phyloP scores from a whole-genome alignment of 2,888 invertebrate species.

The Diogma glabrata region DNA sequence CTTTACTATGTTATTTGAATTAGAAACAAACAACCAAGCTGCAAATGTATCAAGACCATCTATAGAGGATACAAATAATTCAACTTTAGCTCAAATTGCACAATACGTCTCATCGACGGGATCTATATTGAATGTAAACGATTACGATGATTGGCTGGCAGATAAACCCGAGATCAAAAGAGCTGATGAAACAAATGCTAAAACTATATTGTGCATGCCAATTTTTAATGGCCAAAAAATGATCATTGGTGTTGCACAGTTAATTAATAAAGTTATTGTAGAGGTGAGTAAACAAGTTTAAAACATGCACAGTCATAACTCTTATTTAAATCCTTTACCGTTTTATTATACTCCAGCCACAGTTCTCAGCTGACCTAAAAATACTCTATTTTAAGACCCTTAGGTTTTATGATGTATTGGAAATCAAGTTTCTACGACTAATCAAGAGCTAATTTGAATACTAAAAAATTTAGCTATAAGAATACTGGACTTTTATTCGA shows the following conservation, averaged over 20 bases:
- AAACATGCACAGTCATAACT: too few relatives aligned
- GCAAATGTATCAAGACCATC: slow-evolving; percentile 51
- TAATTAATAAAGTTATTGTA: slow-evolving; percentile 71
- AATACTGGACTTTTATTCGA: too few relatives aligned
- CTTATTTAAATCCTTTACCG: too few relatives aligned
- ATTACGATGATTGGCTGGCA: slow-evolving; percentile 69
- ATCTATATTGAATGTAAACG: slow-evolving; percentile 81
- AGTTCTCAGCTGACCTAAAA: too few relatives aligned
- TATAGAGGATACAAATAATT: slow-evolving; percentile 48
- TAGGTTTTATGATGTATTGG: too few relatives aligned
- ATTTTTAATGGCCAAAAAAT: slow-evolving; percentile 81
- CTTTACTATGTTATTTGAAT: slow-evolving; percentile 77
- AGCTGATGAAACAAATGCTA: slow-evolving; percentile 54
- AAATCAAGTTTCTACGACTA: too few relatives aligned
- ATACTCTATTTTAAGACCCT: too few relatives aligned
- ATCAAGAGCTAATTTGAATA: too few relatives aligned
- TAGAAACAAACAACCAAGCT: slow-evolving; percentile 57
- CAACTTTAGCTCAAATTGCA: slow-evolving; percentile 72
- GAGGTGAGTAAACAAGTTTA: slow-evolving; percentile 3
- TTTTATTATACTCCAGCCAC: too few relatives aligned
- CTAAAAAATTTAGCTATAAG: too few relatives aligned
- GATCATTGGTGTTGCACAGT: slow-evolving; percentile 83
- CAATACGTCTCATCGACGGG: slow-evolving; percentile 78
- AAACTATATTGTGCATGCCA: slow-evolving; percentile 83
- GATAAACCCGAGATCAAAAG: slow-evolving; percentile 44